Percentiles rank a stretch among this genome's conserved stretches.
Conservation (phyloP, 2,113 vertebrate species). For the Camelus bactrianus region DNA sequence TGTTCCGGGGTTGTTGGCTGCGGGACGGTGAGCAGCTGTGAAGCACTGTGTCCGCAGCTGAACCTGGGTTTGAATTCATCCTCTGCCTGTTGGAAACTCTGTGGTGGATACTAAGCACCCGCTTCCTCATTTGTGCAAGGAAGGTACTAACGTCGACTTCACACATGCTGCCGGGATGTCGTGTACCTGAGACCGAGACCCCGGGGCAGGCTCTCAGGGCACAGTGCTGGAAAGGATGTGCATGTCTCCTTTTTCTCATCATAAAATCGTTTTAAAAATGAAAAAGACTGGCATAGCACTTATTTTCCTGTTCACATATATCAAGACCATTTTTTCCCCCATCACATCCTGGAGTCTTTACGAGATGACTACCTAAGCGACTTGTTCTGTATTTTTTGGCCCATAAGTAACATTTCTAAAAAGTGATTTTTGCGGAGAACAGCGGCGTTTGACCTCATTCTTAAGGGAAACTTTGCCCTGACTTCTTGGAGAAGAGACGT, state of each 20-base stretch:
- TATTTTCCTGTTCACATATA: not conserved
- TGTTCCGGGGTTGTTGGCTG: not conserved
- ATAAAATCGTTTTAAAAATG: not conserved
- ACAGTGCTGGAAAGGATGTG: not conserved
- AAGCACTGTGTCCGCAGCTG: no score
- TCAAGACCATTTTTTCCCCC: fast-evolving
- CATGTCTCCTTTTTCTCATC: not conserved
- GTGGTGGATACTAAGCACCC: not conserved
- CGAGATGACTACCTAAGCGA: not conserved
- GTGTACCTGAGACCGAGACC: not conserved
- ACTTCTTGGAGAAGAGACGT: slow-evolving; percentile 23
- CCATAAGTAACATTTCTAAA: slow-evolving; percentile 26
- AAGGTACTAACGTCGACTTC: not conserved
- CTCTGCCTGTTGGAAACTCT: not conserved
- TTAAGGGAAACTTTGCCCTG: slow-evolving; percentile 35
- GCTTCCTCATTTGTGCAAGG: not conserved
- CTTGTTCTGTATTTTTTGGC: not conserved
- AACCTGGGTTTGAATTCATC: not conserved
- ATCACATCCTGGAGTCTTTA: not conserved
- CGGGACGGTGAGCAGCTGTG: not conserved
- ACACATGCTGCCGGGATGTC: fast-evolving
- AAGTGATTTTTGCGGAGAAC: slow-evolving; percentile 6
- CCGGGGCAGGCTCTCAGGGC: not conserved
- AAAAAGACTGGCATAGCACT: not conserved
- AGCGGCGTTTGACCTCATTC: slow-evolving; percentile 54